Conservation (phyloP, 1,140 invertebrate genomes). For the Helicoverpa zea region DNA sequence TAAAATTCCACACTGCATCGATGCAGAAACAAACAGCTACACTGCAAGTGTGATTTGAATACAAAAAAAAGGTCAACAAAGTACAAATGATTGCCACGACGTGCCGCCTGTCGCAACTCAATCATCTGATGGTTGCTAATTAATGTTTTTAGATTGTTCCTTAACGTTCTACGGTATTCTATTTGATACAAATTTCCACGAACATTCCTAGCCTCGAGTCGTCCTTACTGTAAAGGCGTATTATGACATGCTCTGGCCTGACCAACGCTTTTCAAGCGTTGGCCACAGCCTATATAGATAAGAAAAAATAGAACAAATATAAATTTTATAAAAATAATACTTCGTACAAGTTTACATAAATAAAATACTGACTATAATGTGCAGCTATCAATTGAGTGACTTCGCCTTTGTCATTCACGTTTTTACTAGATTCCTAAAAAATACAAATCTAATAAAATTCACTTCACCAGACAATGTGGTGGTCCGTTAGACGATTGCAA, state of each 20-base stretch:
- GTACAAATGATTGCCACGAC: constrained; percentile 29
- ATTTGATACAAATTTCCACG: constrained; percentile 10
- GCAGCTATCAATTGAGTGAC: not conserved
- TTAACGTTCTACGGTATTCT: not conserved
- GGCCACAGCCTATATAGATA: not conserved
- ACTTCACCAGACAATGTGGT: constrained; percentile 9
- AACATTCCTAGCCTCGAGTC: constrained; percentile 6
- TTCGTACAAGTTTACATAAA: constrained; percentile 27
- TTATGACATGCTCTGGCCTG: constrained; percentile 8
- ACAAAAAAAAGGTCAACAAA: constrained; percentile 42
- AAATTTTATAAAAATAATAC: constrained; percentile 44
- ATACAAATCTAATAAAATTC: constrained; percentile 23
- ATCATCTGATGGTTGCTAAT: constrained; percentile 36
- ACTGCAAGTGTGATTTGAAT: constrained; percentile 30
- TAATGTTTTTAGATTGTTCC: constrained; percentile 11
- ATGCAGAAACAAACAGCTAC: constrained; percentile 30
- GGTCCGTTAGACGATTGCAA: not conserved
- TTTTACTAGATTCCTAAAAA: constrained; percentile 18
- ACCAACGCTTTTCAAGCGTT: constrained; percentile 32
- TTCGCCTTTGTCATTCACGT: not conserved
- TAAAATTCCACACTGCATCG: constrained; percentile 36
- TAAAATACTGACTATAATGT: constrained; percentile 13
- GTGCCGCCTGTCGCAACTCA: constrained; percentile 32
- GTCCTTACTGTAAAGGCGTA: constrained; percentile 7
- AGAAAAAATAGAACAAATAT: constrained; percentile 34